Evolutionary conservation across 2,113 vertebrate genomes (phyloP).

Genomic region (Cyprinodon tularosa): DNA sequence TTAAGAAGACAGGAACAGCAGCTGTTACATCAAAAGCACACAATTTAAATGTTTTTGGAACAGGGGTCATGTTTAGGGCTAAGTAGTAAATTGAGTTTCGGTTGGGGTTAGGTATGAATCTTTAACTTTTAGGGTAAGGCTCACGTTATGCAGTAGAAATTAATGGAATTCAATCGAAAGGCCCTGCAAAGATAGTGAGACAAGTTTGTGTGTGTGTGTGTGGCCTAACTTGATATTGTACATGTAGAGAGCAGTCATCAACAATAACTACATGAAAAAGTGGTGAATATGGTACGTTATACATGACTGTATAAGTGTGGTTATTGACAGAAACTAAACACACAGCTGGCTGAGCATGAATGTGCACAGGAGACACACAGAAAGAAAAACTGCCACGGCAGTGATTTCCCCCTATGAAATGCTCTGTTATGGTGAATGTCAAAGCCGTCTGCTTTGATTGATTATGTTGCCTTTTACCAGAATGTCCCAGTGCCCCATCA

Average conservation of each 20-base stretch:
- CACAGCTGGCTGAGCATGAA: conserved; percentile 31
- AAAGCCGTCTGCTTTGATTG: conserved; percentile 70
- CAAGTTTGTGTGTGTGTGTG: too few relatives aligned
- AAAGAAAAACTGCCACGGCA: conserved; percentile 35
- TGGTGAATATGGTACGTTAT: neutral
- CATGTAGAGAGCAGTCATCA: neutral
- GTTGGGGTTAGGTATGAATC: too few relatives aligned
- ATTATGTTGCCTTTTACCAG: conserved; percentile 75
- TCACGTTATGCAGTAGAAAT: too few relatives aligned
- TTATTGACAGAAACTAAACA: conserved; percentile 2
- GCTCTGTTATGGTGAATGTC: conserved; percentile 68
- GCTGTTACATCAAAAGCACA: too few relatives aligned
- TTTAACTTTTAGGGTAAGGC: too few relatives aligned
- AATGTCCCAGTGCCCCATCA: conserved; percentile 59
- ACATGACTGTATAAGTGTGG: neutral
- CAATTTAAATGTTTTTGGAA: too few relatives aligned
- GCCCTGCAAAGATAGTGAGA: too few relatives aligned
- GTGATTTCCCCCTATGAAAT: conserved; percentile 67
- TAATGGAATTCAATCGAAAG: too few relatives aligned
- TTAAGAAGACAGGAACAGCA: too few relatives aligned
- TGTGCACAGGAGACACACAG: conserved; percentile 28
- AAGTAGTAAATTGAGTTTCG: too few relatives aligned
- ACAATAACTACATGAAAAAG: neutral
- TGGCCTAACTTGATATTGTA: neutral
- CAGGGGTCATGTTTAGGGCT: too few relatives aligned